Evolutionary conservation across 2,113 vertebrate species (phyloP).

Genomic region (Artemisiospiza belli): DNA sequence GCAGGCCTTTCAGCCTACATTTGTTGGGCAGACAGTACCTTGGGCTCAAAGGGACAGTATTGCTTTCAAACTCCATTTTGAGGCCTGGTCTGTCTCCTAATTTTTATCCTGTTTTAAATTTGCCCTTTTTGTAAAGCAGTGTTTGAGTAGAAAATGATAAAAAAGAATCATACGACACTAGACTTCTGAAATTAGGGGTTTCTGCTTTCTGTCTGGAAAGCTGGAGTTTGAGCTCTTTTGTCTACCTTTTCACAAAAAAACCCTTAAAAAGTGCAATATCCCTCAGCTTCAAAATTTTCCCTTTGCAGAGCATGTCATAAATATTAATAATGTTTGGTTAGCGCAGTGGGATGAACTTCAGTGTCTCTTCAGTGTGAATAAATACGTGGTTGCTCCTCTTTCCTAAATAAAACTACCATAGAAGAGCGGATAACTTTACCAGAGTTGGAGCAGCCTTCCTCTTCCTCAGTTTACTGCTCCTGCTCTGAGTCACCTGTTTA

Average conservation of each 20-base stretch:
- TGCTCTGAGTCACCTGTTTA: neutral
- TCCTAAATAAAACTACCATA: neutral
- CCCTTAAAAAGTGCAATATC: neutral
- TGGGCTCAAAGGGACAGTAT: neutral
- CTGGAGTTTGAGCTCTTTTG: neutral
- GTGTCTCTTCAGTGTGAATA: neutral
- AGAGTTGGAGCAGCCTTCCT: neutral
- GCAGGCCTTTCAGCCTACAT: neutral
- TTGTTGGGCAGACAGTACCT: neutral
- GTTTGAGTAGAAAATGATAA: neutral
- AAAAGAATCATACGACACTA: neutral
- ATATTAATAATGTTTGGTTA: conserved; percentile 8
- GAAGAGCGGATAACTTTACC: neutral
- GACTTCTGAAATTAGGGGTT: neutral
- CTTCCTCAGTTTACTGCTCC: neutral
- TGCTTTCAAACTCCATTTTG: neutral
- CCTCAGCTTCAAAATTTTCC: neutral
- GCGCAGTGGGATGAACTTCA: neutral
- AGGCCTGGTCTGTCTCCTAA: neutral
- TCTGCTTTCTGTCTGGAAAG: neutral
- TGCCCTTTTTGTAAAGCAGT: neutral
- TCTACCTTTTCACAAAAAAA: neutral
- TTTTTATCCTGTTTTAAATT: neutral
- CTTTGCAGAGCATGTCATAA: neutral
- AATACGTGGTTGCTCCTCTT: neutral